Conservation (phyloP, 30 jellyfish, hydroid and myxozoan species). For the Pelagia noctiluca region DNA sequence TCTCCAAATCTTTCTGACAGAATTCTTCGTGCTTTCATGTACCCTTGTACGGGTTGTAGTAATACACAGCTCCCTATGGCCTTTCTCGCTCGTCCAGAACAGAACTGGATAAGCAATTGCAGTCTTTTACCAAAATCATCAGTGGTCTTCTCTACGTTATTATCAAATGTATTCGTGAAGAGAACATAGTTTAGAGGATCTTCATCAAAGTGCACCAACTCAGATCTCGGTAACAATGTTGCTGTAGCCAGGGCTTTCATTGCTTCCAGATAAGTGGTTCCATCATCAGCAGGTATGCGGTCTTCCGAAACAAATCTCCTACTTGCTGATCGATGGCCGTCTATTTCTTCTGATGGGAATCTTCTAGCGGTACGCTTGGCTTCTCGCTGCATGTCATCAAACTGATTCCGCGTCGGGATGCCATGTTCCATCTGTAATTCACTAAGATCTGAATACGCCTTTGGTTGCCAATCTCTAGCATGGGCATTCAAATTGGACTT, state of each 20-base stretch:
- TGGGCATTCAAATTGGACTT: background rate
- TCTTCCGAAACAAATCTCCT: background rate
- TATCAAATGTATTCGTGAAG: constrained; percentile 33
- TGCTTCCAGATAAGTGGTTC: constrained; percentile 27
- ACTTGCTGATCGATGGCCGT: too few relatives aligned
- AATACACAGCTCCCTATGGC: constrained; percentile 45
- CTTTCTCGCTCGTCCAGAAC: constrained; percentile 44
- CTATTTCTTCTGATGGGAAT: background rate
- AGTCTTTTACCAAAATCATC: constrained; percentile 42
- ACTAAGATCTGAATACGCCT: background rate
- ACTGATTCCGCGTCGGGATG: background rate
- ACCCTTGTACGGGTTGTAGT: constrained; percentile 38
- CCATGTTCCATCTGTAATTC: background rate
- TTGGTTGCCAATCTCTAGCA: background rate
- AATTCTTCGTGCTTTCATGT: constrained; percentile 28
- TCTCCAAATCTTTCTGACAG: constrained; percentile 63
- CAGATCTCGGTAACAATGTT: constrained; percentile 46
- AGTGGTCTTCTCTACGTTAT: constrained; percentile 30
- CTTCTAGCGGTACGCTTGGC: background rate
- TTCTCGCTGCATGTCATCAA: background rate
- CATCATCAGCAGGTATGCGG: constrained; percentile 31
- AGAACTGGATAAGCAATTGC: constrained; percentile 37
- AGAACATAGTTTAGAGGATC: constrained; percentile 31
- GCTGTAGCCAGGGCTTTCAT: constrained; percentile 52
- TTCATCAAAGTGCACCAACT: constrained; percentile 41